Evolutionary conservation across 2,113 vertebrate species (phyloP), one percentile per base, ranked within the genome.

Genomic region (Toxotes chatareus): DNA sequence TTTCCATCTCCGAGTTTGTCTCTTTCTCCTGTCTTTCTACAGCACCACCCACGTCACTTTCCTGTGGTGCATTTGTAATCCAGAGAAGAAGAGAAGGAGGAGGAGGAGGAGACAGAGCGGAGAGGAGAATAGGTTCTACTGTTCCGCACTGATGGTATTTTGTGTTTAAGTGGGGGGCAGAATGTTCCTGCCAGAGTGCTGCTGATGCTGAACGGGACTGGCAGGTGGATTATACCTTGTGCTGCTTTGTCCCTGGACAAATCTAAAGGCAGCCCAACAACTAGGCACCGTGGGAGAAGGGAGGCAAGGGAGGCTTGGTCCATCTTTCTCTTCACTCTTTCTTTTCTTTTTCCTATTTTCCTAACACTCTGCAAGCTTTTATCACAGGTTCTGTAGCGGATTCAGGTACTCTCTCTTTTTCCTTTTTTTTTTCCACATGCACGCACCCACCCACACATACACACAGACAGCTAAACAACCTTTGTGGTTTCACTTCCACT

Each of bases 221-320:
- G 92, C 94, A 94, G 93, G 92, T 94, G 94, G 94, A 94, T 95
- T 95, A 95, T 94, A 92, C 92, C 87, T 89, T 75, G 82, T 74
- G 84, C 91, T 67, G 86, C 92, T 93, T 89, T 87, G 94, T 95
- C 94, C 94, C 94, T 85, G 88, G 93, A 93, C 92, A 93, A 94
- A 95, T 95, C 92, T 92, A 93, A 92, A 93, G 88, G 88, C 82
- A 91, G 84, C 90, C 92, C 90, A 91, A 90, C 80, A 90, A 89
- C 90, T 76, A 79, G 86, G 86, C 87, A 81, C 91, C 89, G 32
- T 34, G 84, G 90, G 86, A 87, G 78, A 89, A 82, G 65, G 61
- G 61, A 46, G 73, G 80, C 75, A 76, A 81, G 75, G 56, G 78
- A 80, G 85, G 71, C 79, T 59, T 19, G 70, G 63, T 83, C 61